Conservation (phyloP, 2,113 vertebrate species). For the Ammodramus savannarum region DNA sequence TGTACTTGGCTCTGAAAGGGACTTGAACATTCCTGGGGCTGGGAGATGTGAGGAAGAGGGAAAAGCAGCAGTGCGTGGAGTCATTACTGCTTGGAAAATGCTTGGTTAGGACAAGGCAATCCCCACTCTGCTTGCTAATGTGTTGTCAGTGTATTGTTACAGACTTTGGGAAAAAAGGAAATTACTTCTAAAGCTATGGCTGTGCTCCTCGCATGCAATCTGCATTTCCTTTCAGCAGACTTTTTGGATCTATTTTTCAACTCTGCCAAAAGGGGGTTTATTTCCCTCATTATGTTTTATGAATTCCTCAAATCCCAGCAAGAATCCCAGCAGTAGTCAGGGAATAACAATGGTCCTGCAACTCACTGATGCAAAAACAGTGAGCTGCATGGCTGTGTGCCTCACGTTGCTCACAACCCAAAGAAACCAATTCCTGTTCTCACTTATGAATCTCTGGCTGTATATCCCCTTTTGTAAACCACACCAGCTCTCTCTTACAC, state of each 20-base stretch:
- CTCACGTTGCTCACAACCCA: neutral
- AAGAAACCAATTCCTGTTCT: neutral
- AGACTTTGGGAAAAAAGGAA: neutral
- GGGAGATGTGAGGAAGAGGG: neutral
- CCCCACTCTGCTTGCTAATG: neutral
- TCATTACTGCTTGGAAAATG: neutral
- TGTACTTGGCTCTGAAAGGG: neutral
- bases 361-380: neutral
- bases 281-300: neutral
- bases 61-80: neutral
- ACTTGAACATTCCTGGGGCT: neutral
- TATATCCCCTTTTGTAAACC: neutral
- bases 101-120: neutral
- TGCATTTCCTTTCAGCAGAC: neutral
- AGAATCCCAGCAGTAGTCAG: neutral
- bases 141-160: neutral
- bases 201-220: neutral
- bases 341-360: neutral
- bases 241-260: neutral
- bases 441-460: fast-evolving
- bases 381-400: neutral
- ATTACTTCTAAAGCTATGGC: neutral
- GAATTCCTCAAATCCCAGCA: neutral
- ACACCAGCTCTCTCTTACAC: neutral
- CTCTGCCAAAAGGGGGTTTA: neutral